Evolutionary conservation across 2,888 invertebrate species (phyloP).

Genomic region (Lepetodrilus schrolli): DNA sequence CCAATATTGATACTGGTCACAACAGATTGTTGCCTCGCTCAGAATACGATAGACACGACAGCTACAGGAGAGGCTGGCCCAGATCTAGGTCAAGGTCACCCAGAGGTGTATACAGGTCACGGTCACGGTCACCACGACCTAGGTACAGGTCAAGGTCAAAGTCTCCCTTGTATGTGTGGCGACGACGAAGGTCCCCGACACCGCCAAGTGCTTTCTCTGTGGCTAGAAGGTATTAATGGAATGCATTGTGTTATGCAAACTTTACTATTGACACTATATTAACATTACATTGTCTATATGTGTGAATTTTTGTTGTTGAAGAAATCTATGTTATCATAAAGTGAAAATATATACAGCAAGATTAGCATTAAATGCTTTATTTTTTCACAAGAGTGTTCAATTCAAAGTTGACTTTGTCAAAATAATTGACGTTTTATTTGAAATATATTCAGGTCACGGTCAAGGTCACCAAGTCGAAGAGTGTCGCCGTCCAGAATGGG

Average conservation of each 20-base stretch:
- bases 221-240: slow-evolving; percentile 50
- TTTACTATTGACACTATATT: no score
- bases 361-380: no score
- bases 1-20: slow-evolving; percentile 39
- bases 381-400: no score
- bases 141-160: slow-evolving; percentile 36
- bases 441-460: no score
- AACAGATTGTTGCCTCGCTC: slow-evolving; percentile 31
- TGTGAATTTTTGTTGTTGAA: no score
- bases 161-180: slow-evolving; percentile 30
- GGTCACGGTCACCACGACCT: slow-evolving; percentile 34
- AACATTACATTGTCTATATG: no score
- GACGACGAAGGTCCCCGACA: slow-evolving; percentile 46
- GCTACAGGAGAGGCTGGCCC: slow-evolving; percentile 1
- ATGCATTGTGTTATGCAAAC: no score
- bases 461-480: slow-evolving; percentile 39
- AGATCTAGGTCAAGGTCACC: slow-evolving; percentile 44
- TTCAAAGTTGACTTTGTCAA: no score
- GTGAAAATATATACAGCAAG: no score
- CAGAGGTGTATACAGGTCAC: slow-evolving; percentile 42
- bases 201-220: slow-evolving; percentile 61
- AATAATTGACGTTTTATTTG: no score
- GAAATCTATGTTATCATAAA: no score
- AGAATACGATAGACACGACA: slow-evolving; percentile 7
- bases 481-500: slow-evolving; percentile 41